Evolutionary conservation across 2,888 invertebrate genomes (phyloP).

Genomic region (Suillia variegata): DNA sequence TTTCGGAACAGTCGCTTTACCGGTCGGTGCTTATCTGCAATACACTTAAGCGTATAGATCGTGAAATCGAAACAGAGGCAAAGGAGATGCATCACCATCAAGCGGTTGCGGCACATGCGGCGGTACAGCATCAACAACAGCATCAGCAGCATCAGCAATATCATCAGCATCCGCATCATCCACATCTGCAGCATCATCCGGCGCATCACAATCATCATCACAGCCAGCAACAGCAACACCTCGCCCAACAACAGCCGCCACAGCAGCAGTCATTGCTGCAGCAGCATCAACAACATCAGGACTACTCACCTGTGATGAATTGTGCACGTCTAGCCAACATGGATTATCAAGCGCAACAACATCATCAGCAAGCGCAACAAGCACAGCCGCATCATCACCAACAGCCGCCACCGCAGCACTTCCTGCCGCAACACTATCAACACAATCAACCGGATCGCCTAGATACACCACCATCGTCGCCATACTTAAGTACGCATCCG

Average conservation of each 20-base stretch:
- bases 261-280: slow-evolving; percentile 38
- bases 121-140: slow-evolving; percentile 31
- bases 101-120: slow-evolving; percentile 46
- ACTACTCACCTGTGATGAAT: slow-evolving; percentile 54
- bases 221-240: slow-evolving; percentile 32
- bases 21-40: slow-evolving; percentile 93
- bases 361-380: slow-evolving; percentile 45
- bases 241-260: slow-evolving; percentile 37
- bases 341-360: slow-evolving; percentile 51
- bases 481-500: slow-evolving; percentile 30
- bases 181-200: slow-evolving; percentile 41
- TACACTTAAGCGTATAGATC: slow-evolving; percentile 84
- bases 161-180: slow-evolving; percentile 44
- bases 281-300: slow-evolving; percentile 41
- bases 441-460: slow-evolving; percentile 46
- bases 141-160: slow-evolving; percentile 48
- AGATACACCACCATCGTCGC: slow-evolving; percentile 35
- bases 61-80: slow-evolving; percentile 81
- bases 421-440: slow-evolving; percentile 36
- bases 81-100: slow-evolving; percentile 60
- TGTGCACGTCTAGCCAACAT: slow-evolving; percentile 53
- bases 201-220: slow-evolving; percentile 31
- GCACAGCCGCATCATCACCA: slow-evolving; percentile 42
- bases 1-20: slow-evolving; percentile 85
- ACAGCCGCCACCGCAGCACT: slow-evolving; percentile 38